phyloP scores from a whole-genome alignment of 1,140 invertebrate genomes.

The Brachystomella parvula region DNA sequence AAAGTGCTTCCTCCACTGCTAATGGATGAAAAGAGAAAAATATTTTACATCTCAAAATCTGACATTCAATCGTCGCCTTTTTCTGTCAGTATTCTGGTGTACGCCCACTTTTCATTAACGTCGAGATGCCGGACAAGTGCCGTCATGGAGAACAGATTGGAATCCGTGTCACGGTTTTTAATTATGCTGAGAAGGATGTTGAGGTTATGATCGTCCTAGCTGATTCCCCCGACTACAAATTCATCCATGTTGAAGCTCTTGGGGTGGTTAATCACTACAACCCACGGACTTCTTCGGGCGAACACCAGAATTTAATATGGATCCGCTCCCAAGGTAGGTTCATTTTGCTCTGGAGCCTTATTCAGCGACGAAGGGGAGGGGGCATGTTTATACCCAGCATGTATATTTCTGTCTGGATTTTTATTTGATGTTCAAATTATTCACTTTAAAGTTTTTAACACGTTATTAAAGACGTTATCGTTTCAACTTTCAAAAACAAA shows the following conservation, averaged over 20 bases:
- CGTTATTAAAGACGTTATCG: too few relatives aligned
- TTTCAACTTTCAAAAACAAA: too few relatives aligned
- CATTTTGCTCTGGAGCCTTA: too few relatives aligned
- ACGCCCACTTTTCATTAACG: slow-evolving; percentile 86
- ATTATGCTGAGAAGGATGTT: slow-evolving; percentile 75
- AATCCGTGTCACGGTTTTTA: slow-evolving; percentile 84
- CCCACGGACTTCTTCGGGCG: slow-evolving; percentile 76
- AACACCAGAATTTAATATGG: slow-evolving; percentile 90
- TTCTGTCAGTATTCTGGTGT: slow-evolving; percentile 63
- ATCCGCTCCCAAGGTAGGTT: slow-evolving; percentile 60
- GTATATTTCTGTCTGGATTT: too few relatives aligned
- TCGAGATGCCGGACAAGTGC: slow-evolving; percentile 78
- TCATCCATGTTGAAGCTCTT: slow-evolving; percentile 85
- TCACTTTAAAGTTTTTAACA: too few relatives aligned
- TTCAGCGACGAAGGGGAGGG: too few relatives aligned
- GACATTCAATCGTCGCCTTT: not conserved
- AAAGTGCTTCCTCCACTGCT: too few relatives aligned
- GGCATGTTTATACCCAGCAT: too few relatives aligned
- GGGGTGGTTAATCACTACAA: slow-evolving; percentile 70
- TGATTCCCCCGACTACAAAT: slow-evolving; percentile 82
- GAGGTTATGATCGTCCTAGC: slow-evolving; percentile 76
- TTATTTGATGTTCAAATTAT: too few relatives aligned
- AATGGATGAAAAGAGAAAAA: not conserved
- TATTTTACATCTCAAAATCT: not conserved
- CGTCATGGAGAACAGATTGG: slow-evolving; percentile 89